Conservation (phyloP, 2,113 vertebrate genomes). For the Triplophysa siluroides region DNA sequence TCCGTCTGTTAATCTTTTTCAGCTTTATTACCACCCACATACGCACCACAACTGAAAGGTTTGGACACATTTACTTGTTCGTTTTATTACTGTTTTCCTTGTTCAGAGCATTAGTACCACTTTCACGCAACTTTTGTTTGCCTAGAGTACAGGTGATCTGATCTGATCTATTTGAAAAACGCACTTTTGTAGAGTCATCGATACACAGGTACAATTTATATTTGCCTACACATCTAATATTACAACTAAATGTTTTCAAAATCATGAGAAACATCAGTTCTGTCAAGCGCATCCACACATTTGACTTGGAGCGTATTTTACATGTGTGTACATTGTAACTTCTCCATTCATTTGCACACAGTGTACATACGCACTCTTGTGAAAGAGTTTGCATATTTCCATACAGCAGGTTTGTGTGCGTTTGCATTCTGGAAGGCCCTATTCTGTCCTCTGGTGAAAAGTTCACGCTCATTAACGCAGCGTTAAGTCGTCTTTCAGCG, state of each 20-base stretch:
- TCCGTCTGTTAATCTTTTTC: constrained; percentile 19
- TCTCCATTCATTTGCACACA: neutral
- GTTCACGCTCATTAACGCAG: constrained; percentile 58
- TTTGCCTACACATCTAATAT: too few species aligned
- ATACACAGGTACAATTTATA: too few species aligned
- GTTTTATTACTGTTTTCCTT: neutral
- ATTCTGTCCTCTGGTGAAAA: constrained; percentile 60
- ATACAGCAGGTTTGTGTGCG: constrained; percentile 8
- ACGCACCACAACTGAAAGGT: constrained; percentile 22
- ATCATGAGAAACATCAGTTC: too few species aligned
- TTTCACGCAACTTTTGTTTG: too few species aligned
- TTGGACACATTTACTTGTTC: neutral
- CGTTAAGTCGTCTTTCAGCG: constrained; percentile 47
- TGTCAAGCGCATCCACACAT: too few species aligned
- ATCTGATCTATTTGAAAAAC: too few species aligned
- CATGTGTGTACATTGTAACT: neutral
- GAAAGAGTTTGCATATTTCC: neutral
- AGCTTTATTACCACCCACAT: constrained; percentile 16
- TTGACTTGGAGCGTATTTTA: too few species aligned
- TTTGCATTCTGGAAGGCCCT: constrained; percentile 40
- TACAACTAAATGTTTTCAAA: too few species aligned
- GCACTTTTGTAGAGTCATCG: too few species aligned
- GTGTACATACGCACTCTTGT: neutral
- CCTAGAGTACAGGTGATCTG: too few species aligned
- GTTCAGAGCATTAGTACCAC: too few species aligned